Evolutionary conservation across 2,113 vertebrate genomes (phyloP), one percentile per base, ranked within the genome.

Genomic region (Equus przewalskii): DNA sequence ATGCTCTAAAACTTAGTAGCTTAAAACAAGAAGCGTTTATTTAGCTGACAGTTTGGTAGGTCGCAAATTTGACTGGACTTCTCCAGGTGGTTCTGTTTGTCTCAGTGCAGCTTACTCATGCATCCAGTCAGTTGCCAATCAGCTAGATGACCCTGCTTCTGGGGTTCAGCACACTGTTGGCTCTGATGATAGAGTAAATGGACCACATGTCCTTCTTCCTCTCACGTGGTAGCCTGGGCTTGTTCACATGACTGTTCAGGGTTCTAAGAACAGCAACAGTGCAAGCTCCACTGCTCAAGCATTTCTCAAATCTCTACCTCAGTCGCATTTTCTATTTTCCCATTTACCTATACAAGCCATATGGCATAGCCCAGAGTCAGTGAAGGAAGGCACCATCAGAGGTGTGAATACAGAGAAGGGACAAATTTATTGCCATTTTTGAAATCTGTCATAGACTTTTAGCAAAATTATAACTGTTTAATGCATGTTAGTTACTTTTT

Each of bases 21-120:
- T 85, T 69, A 92, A 92, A 96, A 82, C 14, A 33, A 85, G 33
- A 89, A 70, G 18, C 72, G 80, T 76, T 82, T 91, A 78, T 80
- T 88, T 91, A 92, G 80, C 24, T 91, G 89, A 78, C 41, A 82
- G 16, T 79, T 89, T 46, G 22, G 21, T 79, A 86, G 73, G 64
- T 75, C 73, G 78, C 18, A 87, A 64, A 89, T 83, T 76, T 41
- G 21, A 44, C 33, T 94, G 69, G 3, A 10, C 4, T 69, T 33
- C 56, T 84, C 90, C 93, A 70, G 41, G 15, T 44, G 44, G 6
- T 51, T 89, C 51, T 81, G 1, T 18, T 81, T n/a, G 56, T 76
- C 33, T 88, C 58, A 46, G 0, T 69, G 21, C n/a, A 73, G 65
- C 21, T 92, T 88, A 46, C 18, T 94, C 73, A 67, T 26, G 13